Evolutionary conservation across 2,113 vertebrate species (phyloP), one percentile per base, ranked within the genome.

Genomic region (Psilopogon haemacephalus): DNA sequence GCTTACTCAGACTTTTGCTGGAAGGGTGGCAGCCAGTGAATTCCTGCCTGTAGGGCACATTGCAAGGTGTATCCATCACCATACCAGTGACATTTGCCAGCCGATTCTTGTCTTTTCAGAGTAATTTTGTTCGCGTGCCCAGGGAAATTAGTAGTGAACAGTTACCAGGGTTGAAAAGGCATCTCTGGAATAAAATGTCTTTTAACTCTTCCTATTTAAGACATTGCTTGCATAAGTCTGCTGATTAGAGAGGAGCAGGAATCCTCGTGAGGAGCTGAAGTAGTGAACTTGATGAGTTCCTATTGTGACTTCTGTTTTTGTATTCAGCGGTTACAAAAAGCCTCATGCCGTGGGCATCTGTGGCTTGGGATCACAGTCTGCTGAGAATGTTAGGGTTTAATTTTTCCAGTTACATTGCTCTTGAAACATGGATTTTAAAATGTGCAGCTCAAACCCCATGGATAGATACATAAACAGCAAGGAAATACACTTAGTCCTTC

Each of bases 81-180:
- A 21, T 83, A 81, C 62, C 79, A 86, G 50, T 96, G 95, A 95
- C 93, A 96, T 96, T 96, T 96, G 89, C 79, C 75, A 94, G 69
- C 56, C 0, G 4, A 71, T 91, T 95, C 54, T 82, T 91, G 74
- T 10, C 1, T 87, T 96, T 96, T 94, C 89, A 85, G 89, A 91
- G 93, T 59, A 74, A 91, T 96, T 94, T 92, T 96, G 42, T 86
- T 94, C 82, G 15, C 86, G 79, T 93, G 42, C 89, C 95, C 82
- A 81, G 94, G 94, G 95, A 95, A 96, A 95, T 96, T 91, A 92
- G 52, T 38, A 37, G 69, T 80, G 89, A 94, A 88, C 79, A 69
- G 64, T 91, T 81, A 93, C 52, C 1, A 9, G 3, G 1, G 21
- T 80, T 93, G 74, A 84, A 89, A 92, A 92, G 88, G 62, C 75